Percentiles rank a stretch among this genome's conserved stretches.
Conservation (phyloP, 2,113 vertebrate genomes). For the Aplodontia rufa region DNA sequence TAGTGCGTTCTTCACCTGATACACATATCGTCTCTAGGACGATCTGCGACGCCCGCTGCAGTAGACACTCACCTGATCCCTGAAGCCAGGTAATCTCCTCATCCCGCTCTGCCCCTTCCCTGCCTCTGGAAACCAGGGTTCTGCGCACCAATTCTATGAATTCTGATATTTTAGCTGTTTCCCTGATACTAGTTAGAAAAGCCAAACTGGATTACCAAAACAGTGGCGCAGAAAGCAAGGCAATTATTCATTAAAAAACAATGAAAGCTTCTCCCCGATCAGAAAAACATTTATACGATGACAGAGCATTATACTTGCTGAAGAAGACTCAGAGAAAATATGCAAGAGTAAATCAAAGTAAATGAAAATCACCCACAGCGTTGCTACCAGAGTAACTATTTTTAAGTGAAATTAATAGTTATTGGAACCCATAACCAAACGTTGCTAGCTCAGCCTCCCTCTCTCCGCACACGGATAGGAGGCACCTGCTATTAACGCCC, state of each 20-base stretch:
- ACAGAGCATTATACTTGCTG: background rate
- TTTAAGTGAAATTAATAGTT: background rate
- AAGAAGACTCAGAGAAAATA: background rate
- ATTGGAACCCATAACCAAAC: background rate
- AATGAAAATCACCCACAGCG: background rate
- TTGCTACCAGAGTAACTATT: background rate
- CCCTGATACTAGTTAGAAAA: background rate
- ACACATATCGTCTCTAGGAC: background rate
- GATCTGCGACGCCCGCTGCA: no score
- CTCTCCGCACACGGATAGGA: background rate
- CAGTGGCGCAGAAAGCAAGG: background rate
- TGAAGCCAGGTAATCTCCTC: background rate
- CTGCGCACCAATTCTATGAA: background rate
- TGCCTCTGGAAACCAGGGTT: background rate
- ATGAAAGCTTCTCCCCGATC: background rate
- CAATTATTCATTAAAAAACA: background rate
- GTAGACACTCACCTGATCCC: background rate
- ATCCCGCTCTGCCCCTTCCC: background rate
- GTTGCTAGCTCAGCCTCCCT: background rate
- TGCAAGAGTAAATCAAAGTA: background rate
- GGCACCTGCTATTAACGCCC: background rate
- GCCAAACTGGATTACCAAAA: background rate
- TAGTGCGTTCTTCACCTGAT: no score
- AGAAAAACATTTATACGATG: background rate
- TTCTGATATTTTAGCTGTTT: background rate